phyloP scores from a whole-genome alignment of 2,888 invertebrate species.

The Aphodius granarius region DNA sequence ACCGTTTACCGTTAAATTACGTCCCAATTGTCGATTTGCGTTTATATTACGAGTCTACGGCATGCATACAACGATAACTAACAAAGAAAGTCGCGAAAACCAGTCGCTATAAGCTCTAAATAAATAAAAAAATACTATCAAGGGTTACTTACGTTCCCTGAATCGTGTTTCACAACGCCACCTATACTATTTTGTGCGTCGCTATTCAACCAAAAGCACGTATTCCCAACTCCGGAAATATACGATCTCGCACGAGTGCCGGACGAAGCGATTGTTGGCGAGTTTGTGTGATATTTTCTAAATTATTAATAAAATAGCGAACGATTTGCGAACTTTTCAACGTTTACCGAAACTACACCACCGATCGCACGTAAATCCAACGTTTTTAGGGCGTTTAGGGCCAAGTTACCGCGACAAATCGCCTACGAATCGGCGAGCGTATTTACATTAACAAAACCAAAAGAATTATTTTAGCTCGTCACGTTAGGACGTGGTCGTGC shows the following conservation, averaged over 20 bases:
- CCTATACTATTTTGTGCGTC: slow-evolving; percentile 53
- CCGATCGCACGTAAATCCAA: slow-evolving; percentile 5
- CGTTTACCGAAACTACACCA: slow-evolving; percentile 23
- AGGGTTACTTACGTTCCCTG: slow-evolving; percentile 56
- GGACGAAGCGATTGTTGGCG: slow-evolving; percentile 43
- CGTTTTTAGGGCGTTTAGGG: slow-evolving; percentile 8
- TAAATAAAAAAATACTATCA: slow-evolving; percentile 48
- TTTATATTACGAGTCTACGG: slow-evolving; percentile 30
- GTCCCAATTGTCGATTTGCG: slow-evolving; percentile 35
- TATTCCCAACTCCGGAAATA: slow-evolving; percentile 48
- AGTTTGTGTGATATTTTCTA: slow-evolving; percentile 41
- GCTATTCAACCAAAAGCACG: slow-evolving; percentile 55
- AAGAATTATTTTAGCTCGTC: slow-evolving; percentile 52
- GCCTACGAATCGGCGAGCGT: slow-evolving; percentile 18
- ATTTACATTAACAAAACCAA: slow-evolving; percentile 42
- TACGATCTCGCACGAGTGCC: slow-evolving; percentile 44
- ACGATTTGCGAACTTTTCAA: slow-evolving; percentile 25
- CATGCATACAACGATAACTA: slow-evolving; percentile 33
- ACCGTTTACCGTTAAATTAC: slow-evolving; percentile 38
- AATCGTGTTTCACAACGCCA: slow-evolving; percentile 52
- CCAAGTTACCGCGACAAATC: slow-evolving; percentile 11
- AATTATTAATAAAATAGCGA: slow-evolving; percentile 38
- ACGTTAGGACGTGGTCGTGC: slow-evolving; percentile 50
- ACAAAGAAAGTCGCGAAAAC: slow-evolving; percentile 37
- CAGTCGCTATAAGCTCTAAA: slow-evolving; percentile 39